Percentiles rank a stretch among this genome's conserved stretches.
phyloP scores from a whole-genome alignment of 2,888 invertebrate genomes.

The Tridacna crocea region DNA sequence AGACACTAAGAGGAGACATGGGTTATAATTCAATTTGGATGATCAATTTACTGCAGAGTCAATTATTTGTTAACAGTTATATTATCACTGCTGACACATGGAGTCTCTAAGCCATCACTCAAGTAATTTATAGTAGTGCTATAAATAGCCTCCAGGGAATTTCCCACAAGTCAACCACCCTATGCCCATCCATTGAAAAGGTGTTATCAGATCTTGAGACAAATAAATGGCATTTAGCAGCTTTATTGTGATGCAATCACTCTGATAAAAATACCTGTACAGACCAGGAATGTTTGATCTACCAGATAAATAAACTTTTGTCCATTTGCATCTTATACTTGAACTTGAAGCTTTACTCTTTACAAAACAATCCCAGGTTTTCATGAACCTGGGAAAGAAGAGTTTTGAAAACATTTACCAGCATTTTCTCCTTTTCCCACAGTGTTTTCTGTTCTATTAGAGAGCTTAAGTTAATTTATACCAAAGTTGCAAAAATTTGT shows the following conservation, averaged over 20 bases:
- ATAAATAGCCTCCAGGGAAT: conserved; percentile 13
- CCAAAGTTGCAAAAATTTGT: no score
- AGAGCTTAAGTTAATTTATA: background rate
- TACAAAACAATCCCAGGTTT: no score
- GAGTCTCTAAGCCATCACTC: conserved; percentile 13
- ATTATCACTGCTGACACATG: conserved; percentile 10
- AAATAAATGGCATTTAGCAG: background rate
- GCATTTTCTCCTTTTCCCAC: no score
- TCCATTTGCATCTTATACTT: background rate
- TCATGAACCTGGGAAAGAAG: no score
- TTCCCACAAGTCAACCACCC: conserved; percentile 13
- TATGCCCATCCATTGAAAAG: background rate
- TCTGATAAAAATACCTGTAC: background rate
- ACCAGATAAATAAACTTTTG: conserved; percentile 8
- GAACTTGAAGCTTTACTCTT: background rate
- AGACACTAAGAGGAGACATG: no score
- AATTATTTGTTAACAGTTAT: conserved; percentile 9
- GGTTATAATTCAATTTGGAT: no score
- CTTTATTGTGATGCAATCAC: conserved; percentile 12
- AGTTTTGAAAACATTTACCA: no score
- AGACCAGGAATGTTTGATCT: conserved; percentile 20
- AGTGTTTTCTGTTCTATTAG: no score
- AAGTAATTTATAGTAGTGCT: background rate
- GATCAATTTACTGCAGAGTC: no score
- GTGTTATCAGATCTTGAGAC: background rate